Base-by-base conservation (phyloP, 2,113 vertebrate genomes). In the Callionymus lyra region DNA sequence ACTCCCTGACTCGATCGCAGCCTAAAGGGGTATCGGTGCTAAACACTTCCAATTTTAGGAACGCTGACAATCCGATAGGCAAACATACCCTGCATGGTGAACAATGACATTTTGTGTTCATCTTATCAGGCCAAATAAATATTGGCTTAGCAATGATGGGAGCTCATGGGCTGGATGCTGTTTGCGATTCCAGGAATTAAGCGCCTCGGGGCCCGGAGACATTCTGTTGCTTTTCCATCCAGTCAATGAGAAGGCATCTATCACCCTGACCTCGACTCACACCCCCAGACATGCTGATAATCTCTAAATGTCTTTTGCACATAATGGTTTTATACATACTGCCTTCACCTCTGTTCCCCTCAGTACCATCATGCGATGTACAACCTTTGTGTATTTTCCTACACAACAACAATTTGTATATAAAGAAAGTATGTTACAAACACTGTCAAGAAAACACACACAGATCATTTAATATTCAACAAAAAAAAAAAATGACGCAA, bases 231-330 rank as follows among this genome's bases (percentile, higher is more conserved):
- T 55, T 59, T 52, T 61, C 31, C 40, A 56, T 63, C 47, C 54
- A 17, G 38, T 63, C 57, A 65, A 41, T 49, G 43, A 67, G 50
- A 21, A 45, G 41, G 50, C 46, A 72, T 69, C 49, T 35, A 59
- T 73, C 59, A 68, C 47, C 32, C 56, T 65, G 64, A 69, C 63
- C 70, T 67, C 47, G 44, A 58, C 56, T 44, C 55, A 66, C 56
- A 64, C 53, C 50, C 38, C 16, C 34, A 65, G 54, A 70, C 51
- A 58, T 37, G 39, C 57, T 59, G 57, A 75, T 69, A 75, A 76
- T 70, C 47, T 59, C 64, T 67, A 58, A 70, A 74, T 74, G 69
- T 79, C 68, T 76, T 70, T 67, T 45, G 68, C 57, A 50, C 14
- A 37, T 45, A 36, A 6, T 16, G n/a, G 21, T 27, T 27, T 27